Evolutionary conservation across 92 coral and sea anemone genomes (phyloP).

Genomic region (Parazoanthus darwini): DNA sequence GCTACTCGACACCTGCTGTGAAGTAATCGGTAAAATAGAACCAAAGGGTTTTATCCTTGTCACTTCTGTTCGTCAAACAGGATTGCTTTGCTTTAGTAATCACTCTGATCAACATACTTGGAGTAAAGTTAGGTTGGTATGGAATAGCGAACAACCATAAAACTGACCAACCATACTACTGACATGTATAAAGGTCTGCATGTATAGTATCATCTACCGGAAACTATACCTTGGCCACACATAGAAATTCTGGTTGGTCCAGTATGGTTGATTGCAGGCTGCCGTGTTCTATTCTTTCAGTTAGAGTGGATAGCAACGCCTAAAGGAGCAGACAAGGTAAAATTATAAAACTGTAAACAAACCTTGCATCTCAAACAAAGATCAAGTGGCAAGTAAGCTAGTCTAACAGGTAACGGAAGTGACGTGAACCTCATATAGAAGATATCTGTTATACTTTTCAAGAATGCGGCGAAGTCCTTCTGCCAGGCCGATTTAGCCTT

Average conservation of each 20-base stretch:
- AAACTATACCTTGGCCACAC: conserved; percentile 36
- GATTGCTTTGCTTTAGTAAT: too few species aligned
- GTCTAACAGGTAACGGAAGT: not conserved
- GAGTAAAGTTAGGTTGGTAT: too few species aligned
- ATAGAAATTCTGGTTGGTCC: conserved; percentile 32
- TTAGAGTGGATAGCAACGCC: conserved; percentile 26
- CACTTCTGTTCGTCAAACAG: too few species aligned
- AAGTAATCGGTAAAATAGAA: too few species aligned
- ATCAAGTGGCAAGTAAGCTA: not conserved
- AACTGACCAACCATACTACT: too few species aligned
- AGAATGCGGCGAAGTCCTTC: not conserved
- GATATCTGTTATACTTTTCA: not conserved
- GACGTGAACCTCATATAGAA: not conserved
- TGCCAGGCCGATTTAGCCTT: too few species aligned
- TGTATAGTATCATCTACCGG: too few species aligned
- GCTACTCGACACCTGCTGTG: too few species aligned
- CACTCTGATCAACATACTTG: too few species aligned
- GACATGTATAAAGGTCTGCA: too few species aligned
- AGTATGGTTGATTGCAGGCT: conserved; percentile 13
- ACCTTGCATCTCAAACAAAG: not conserved
- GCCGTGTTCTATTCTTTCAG: conserved; percentile 4
- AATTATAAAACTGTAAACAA: not conserved
- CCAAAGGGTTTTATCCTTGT: too few species aligned
- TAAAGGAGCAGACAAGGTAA: not conserved
- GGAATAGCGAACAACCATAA: too few species aligned